Base-by-base conservation (phyloP, 2,113 vertebrate genomes). In the Malurus alboscapulatus region DNA sequence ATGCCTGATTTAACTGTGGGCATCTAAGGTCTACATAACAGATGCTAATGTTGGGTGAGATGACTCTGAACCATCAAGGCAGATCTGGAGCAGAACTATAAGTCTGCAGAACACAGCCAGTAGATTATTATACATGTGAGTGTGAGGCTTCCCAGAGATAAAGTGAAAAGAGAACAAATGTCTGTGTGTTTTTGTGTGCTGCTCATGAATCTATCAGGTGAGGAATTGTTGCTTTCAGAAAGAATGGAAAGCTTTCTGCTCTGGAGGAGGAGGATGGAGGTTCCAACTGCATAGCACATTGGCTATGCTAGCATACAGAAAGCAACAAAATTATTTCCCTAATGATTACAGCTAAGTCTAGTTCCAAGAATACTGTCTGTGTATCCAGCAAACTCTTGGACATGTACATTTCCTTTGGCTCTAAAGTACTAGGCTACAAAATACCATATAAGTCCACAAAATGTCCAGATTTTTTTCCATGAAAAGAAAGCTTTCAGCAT, bases 381-480 rank as follows among this genome's bases (percentile, higher is more conserved):
- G 72, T 82, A 88, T 95, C 83, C 91, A 94, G 80, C 90, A 90
- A 80, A 71, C 83, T 86, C 82, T 93, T 96, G 94, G 95, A 95
- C 78, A 30, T 90, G 94, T 62, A 90, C 81, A 55, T 95, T 96
- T 96, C 94, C 89, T 96, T 75, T 94, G 94, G 87, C 94, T 94
- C 75, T 65, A 17, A 93, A 91, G 36, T 58, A 83, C 48, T 29
- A 57, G n/a, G n/a, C 72, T 90, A 75, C 75, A 96, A 92, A 94
- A 93, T 83, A 91, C 95, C 87, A 92, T 95, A 96, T 93, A 94
- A 96, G 95, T 92, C 55, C 93, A 95, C 86, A 72, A 96, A 94
- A 92, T 25, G 36, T 86, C 86, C 63, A 55, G 55, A 29, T 20
- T 38, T 84, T 88, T 92, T 95, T 71, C 79, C 80, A 69, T 80